Conservation (phyloP, 2,797 vertebrate genomes). For the Enteromius mattozi region DNA sequence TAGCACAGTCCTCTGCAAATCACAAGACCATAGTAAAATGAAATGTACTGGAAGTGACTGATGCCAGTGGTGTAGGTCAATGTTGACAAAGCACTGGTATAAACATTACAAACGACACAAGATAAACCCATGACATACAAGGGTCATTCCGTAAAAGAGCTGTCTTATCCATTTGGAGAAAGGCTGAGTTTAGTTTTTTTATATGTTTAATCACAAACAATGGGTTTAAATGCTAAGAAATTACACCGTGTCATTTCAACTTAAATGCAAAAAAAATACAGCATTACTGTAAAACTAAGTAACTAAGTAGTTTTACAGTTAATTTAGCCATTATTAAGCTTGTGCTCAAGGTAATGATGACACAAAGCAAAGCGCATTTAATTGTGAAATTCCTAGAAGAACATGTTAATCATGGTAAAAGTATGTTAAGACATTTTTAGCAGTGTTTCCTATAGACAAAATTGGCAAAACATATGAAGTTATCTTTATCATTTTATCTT, state of each 20-base stretch:
- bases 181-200: background rate
- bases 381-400: background rate
- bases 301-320: background rate
- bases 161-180: background rate
- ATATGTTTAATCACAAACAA: background rate
- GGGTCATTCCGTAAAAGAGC: background rate
- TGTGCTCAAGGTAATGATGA: background rate
- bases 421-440: background rate
- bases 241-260: background rate
- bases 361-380: background rate
- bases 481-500: background rate
- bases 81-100: background rate
- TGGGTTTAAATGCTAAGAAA: background rate
- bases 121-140: background rate
- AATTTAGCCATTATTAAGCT: background rate
- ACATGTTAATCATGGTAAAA: background rate
- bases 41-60: background rate
- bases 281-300: no score
- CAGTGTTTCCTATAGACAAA: background rate
- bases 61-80: background rate
- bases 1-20: background rate
- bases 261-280: background rate
- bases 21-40: background rate
- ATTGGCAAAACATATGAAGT: background rate
- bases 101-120: slow-evolving; percentile 8